A percentile compares a stretch with the other conserved stretches of the same genome.
Conservation (phyloP, 2,888 invertebrate species). For the Leistus spinibarbis region DNA sequence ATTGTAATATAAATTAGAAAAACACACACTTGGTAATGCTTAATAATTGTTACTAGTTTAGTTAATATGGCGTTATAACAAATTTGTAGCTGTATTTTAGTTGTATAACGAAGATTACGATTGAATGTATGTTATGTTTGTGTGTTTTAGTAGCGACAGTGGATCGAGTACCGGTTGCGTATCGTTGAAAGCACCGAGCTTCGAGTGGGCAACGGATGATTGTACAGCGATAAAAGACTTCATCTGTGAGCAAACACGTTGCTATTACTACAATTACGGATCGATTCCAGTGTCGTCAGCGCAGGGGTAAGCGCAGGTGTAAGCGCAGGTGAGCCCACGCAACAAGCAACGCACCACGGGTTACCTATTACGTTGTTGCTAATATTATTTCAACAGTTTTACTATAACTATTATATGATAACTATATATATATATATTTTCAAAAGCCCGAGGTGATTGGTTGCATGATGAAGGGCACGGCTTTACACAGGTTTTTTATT, state of each 20-base stretch:
- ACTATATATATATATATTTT: not conserved
- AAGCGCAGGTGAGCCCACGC: conserved; percentile 73
- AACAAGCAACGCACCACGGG: conserved; percentile 49
- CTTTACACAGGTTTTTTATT: conserved; percentile 23
- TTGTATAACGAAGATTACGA: too few species aligned
- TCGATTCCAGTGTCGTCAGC: conserved; percentile 87
- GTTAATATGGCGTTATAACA: too few species aligned
- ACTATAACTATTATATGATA: not conserved
- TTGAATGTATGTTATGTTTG: conserved; percentile 32
- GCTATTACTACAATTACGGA: conserved; percentile 90
- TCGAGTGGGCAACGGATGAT: conserved; percentile 83
- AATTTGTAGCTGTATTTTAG: not conserved
- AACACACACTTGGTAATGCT: too few species aligned
- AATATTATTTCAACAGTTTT: conserved; percentile 25
- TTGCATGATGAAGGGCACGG: conserved; percentile 51
- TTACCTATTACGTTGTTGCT: conserved; percentile 38
- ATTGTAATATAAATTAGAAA: too few species aligned
- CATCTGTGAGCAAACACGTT: conserved; percentile 88
- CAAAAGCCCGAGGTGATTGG: conserved; percentile 47
- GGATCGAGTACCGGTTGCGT: conserved; percentile 75
- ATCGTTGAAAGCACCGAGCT: conserved; percentile 75
- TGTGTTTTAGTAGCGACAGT: conserved; percentile 61
- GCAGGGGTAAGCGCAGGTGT: conserved; percentile 90
- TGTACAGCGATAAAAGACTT: conserved; percentile 85
- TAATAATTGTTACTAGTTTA: too few species aligned